Base-by-base conservation (phyloP, 1,140 invertebrate species). In the Euura saliciscinereae region DNA sequence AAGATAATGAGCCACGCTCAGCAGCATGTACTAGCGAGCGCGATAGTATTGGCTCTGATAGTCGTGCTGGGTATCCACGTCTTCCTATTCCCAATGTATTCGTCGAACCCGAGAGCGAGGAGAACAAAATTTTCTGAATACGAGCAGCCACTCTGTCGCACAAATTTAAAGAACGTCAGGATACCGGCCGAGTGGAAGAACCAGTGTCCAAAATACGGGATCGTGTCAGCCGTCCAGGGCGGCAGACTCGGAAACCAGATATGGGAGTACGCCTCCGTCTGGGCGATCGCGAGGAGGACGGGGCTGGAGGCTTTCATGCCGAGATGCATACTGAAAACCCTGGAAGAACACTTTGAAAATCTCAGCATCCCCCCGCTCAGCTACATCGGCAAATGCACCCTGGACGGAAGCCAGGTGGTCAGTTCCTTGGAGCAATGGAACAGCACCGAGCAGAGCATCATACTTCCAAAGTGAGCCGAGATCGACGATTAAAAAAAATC, bases 181-280 rank as follows among this genome's bases (percentile, higher is more conserved):
- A 78, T 84, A 66, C 79, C 80, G 11, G 70, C 77, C 4, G 77
- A 80, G 11, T 84, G 79, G 82, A 86, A 83, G 68, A 82, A 85
- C 44, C 75, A 84, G 4, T 90, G 89, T 80, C 88, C 88, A 0
- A 87, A 85, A 13, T 86, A 89, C 75, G 90, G 90, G 65, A 90
- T 91, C 46, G 88, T 91, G 7, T 91, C 90, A 1, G 88, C 88
- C 45, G 85, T 87, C 46, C 88, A 90, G 82, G 90, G 89, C 73
- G 91, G 90, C 42, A 81, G 91, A 70, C 77, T 93, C 69, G 92
- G 91, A 64, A 92, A 92, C 80, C 90, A 91, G 77, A 92, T 92
- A 79, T 91, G 90, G 88, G 90, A 91, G 73, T 92, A 92, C 74
- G 90, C 89, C 0, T 90, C 90, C 0, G 89, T 91, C 3, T 92